A percentile compares a stretch with the other conserved stretches of the same genome.
Conservation (phyloP, 2,888 invertebrate species). For the Agrypnus murinus region DNA sequence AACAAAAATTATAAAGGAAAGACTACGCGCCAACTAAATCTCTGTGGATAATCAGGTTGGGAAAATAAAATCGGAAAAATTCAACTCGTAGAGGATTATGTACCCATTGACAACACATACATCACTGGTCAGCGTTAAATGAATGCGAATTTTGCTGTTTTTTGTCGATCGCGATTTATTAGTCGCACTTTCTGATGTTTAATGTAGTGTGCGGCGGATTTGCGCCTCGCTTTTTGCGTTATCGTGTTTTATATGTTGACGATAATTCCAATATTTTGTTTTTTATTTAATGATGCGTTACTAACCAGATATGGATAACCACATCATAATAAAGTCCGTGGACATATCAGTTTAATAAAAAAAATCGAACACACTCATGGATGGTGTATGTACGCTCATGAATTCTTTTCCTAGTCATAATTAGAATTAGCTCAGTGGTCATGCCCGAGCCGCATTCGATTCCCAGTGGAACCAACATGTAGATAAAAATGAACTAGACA, state of each 20-base stretch:
- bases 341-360: slow-evolving; percentile 5
- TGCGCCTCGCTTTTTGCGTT: slow-evolving; percentile 49
- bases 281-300: slow-evolving; percentile 45
- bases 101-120: slow-evolving; percentile 56
- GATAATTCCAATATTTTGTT: slow-evolving; percentile 44
- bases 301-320: slow-evolving; percentile 39
- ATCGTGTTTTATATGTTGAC: slow-evolving; percentile 36
- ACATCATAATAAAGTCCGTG: slow-evolving; percentile 15
- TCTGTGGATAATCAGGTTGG: slow-evolving; percentile 12
- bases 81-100: slow-evolving; percentile 45
- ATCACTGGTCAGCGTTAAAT: slow-evolving; percentile 55
- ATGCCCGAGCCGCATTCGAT: too few relatives aligned
- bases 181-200: slow-evolving; percentile 56
- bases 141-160: slow-evolving; percentile 55
- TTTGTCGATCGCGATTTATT: slow-evolving; percentile 53
- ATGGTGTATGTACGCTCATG: too few relatives aligned
- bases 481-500: not conserved
- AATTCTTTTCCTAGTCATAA: too few relatives aligned
- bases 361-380: too few relatives aligned
- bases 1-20: slow-evolving; percentile 9
- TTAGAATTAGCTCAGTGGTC: too few relatives aligned
- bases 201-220: slow-evolving; percentile 55
- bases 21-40: not conserved
- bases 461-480: not conserved
- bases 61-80: slow-evolving; percentile 29